A percentile compares a stretch with the other conserved stretches of the same genome.
These are phyloP conservation scores for Margarornis squamiger DNA, from an alignment of 2,797 vertebrate species.

Conservation along the genomic window DNA sequence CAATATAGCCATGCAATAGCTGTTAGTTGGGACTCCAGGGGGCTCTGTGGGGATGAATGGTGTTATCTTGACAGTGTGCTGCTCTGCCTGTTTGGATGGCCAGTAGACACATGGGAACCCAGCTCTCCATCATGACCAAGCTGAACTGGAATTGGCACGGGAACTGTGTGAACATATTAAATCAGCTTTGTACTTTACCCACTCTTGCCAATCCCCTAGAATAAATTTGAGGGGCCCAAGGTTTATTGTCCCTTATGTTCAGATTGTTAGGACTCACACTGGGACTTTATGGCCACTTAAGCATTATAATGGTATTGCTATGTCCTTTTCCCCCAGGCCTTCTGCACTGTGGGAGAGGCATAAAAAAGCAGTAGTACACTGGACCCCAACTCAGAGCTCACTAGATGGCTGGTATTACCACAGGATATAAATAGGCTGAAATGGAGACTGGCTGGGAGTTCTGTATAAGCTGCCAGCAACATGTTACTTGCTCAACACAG, in stretches of 20 bases:
- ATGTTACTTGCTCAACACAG: not conserved
- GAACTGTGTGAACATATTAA: not conserved
- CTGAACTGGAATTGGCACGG: not conserved
- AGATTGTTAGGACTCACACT: constrained; percentile 46
- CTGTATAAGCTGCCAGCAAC: not conserved
- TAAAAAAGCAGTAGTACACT: constrained; percentile 8
- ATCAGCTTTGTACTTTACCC: not conserved
- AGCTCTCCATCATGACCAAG: not conserved
- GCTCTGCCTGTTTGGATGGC: not conserved
- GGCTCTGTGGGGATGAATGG: not conserved
- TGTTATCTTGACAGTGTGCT: not conserved
- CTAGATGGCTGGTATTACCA: not conserved
- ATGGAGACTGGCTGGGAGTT: not conserved
- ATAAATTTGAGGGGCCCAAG: constrained; percentile 28
- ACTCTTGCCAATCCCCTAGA: not conserved
- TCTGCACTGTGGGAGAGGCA: constrained; percentile 23
- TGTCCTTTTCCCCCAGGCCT: constrained; percentile 17
- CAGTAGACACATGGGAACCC: not conserved
- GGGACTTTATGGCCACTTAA: constrained; percentile 60
- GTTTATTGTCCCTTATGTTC: constrained; percentile 47
- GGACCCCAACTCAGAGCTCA: not conserved
- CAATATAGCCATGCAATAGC: not conserved
- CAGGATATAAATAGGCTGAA: not conserved
- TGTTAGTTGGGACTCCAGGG: not conserved
- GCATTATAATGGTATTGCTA: constrained; percentile 32